Evolutionary conservation across 2,113 vertebrate genomes (phyloP), one percentile per base, ranked within the genome.

Genomic region (Thamnaconus septentrionalis): DNA sequence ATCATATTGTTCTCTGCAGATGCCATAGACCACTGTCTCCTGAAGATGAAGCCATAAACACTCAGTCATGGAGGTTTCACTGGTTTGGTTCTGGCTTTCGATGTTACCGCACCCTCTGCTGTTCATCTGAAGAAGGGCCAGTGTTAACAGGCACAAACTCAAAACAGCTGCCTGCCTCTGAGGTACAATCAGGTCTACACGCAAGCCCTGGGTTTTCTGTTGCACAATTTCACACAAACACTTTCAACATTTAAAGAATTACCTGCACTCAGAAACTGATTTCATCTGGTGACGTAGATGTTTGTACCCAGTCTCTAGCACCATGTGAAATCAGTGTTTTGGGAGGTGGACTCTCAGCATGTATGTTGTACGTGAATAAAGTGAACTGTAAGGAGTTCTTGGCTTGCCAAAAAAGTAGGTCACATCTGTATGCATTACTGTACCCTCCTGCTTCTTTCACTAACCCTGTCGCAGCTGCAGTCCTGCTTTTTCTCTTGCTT

Each of bases 261-360:
- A 31, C 18, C 85, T 88, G 80, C 87, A 64, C 85, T 77, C 88
- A 80, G 87, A 91, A 85, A 80, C 91, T 91, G 91, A 85, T 91
- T 92, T 90, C 88, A 83, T 88, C 54, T 88, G 91, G 90, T 90
- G 87, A 78, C 79, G 51, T 92, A 92, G 91, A 92, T 89, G 87
- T 89, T 87, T 82, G 66, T 82, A 79, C 31, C 46, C 54, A 74
- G 84, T 90, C 76, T 92, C 91, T 92, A 92, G 91, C 91, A 92
- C 91, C 91, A 92, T 85, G 87, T 91, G 90, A 92, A 92, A 91
- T 90, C 89, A 90, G 91, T 87, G 87, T 87, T 90, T 77, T 88
- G 88, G 88, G 90, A 75, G 72, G 77, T 78, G 80, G 85, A 84
- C 74, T 66, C 59, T 61, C 88, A 71, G 41, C 87, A 71, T 56